A percentile compares a stretch with the other conserved stretches of the same genome.
phyloP scores from a whole-genome alignment of 2,797 vertebrate genomes.

The Tokudaia tokunoshimensis region DNA sequence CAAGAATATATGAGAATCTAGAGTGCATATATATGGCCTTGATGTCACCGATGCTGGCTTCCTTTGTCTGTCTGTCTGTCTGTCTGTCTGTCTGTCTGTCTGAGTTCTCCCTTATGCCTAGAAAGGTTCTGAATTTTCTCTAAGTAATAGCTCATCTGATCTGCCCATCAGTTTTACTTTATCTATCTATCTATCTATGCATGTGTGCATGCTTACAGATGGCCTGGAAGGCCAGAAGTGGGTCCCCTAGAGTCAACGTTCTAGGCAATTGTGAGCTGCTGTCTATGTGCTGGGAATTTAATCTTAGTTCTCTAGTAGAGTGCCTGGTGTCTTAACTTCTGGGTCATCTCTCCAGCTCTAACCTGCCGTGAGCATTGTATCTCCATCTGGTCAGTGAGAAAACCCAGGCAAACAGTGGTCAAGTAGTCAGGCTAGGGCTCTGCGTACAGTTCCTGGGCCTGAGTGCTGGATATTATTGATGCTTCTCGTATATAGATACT shows the following conservation, averaged over 20 bases:
- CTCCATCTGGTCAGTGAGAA: conserved; percentile 14
- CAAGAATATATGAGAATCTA: background rate
- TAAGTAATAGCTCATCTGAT: background rate
- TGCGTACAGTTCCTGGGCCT: background rate
- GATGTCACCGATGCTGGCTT: background rate
- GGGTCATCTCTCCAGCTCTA: background rate
- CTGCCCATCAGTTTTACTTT: background rate
- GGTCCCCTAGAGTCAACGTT: background rate
- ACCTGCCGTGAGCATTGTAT: background rate
- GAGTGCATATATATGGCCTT: background rate
- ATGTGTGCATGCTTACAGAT: background rate
- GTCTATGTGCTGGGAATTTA: background rate
- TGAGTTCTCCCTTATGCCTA: background rate
- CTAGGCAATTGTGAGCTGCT: background rate
- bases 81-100: background rate
- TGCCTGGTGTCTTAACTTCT: background rate
- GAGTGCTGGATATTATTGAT: background rate
- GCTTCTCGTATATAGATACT: background rate
- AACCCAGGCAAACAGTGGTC: background rate
- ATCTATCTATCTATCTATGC: background rate
- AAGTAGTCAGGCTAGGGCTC: background rate
- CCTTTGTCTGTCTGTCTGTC: background rate
- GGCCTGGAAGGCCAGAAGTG: background rate
- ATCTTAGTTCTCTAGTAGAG: background rate
- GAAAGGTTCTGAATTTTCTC: background rate